Conservation (phyloP, 23 tunicate genomes). For the Diplosoma virens region DNA sequence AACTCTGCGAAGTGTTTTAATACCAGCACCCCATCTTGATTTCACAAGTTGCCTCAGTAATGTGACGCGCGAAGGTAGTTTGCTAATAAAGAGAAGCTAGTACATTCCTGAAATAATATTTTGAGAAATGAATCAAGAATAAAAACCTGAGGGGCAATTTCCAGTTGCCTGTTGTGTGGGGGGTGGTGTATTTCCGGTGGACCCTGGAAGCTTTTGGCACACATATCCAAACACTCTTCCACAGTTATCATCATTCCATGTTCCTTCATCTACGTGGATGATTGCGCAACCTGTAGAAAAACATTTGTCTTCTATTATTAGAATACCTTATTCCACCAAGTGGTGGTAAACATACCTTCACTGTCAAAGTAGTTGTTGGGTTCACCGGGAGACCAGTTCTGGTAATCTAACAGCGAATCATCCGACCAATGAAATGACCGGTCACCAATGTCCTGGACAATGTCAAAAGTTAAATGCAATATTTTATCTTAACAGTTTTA, state of each 20-base stretch:
- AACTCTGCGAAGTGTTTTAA: too few species aligned
- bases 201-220: constrained; percentile 58
- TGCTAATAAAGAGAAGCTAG: too few species aligned
- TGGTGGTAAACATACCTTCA: constrained; percentile 50
- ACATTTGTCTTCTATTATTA: neutral
- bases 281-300: constrained; percentile 74
- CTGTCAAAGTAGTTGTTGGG: constrained; percentile 88
- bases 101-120: too few species aligned
- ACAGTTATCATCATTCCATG: constrained; percentile 94
- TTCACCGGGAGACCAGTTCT: constrained; percentile 76
- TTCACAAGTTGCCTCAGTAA: too few species aligned
- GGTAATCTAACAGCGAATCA: constrained; percentile 49
- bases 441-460: constrained; percentile 65
- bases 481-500: too few species aligned
- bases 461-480: neutral
- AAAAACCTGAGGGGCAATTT: constrained; percentile 85
- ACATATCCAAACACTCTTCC: constrained; percentile 52
- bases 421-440: constrained; percentile 79
- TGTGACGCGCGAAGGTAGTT: too few species aligned
- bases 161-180: constrained; percentile 78
- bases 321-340: too few species aligned
- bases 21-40: too few species aligned
- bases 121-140: too few species aligned
- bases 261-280: constrained; percentile 46
- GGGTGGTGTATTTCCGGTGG: constrained; percentile 25